Conservation (phyloP, 2,113 vertebrate species). For the Ceyx margarethae region DNA sequence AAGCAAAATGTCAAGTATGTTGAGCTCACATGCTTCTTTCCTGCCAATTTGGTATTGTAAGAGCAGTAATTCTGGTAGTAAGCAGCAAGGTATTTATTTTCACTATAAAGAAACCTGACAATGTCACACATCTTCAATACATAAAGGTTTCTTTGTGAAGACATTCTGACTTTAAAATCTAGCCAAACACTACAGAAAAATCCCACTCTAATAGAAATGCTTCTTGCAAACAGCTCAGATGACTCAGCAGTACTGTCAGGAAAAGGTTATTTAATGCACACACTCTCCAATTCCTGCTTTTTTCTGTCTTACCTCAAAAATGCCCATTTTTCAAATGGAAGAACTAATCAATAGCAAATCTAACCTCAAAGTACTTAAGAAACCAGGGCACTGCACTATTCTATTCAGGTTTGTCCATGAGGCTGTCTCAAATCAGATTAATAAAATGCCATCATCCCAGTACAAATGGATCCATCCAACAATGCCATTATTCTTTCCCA, state of each 20-base stretch:
- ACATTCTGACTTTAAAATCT: not conserved
- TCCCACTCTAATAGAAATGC: not conserved
- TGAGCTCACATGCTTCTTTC: not conserved
- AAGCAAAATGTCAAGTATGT: not conserved
- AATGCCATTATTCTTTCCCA: not conserved
- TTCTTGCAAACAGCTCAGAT: not conserved
- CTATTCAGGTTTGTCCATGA: not conserved
- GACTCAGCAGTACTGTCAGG: not conserved
- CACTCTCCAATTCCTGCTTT: not conserved
- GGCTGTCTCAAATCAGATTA: not conserved
- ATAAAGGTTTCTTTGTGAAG: not conserved
- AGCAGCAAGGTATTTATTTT: not conserved
- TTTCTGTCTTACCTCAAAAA: not conserved
- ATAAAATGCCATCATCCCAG: not conserved
- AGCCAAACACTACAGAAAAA: not conserved
- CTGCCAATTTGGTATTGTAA: not conserved
- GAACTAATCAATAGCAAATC: not conserved
- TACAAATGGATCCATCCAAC: not conserved
- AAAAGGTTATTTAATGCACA: not conserved
- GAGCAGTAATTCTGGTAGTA: not conserved
- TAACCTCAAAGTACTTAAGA: not conserved
- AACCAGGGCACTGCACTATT: not conserved
- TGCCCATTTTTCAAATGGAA: constrained; percentile 6
- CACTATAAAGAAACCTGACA: not conserved
- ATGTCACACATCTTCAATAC: not conserved